Conservation (phyloP, 64 coral and sea anemone species). For the Montipora cactus region DNA sequence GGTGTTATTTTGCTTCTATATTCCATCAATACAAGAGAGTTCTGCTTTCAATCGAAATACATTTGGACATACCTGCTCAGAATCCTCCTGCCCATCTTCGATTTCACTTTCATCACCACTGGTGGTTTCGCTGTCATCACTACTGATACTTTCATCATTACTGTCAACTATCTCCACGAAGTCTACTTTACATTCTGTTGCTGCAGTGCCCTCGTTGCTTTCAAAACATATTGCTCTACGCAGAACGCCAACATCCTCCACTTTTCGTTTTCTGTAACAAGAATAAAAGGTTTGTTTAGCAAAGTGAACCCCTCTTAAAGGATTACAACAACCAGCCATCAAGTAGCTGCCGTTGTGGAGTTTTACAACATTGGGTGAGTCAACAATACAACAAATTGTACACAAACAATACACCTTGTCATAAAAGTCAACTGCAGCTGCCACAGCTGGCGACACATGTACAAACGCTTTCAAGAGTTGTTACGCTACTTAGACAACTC, state of each 20-base stretch:
- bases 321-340: too few relatives aligned
- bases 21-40: not conserved
- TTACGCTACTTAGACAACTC: too few relatives aligned
- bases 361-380: too few relatives aligned
- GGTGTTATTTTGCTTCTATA: too few relatives aligned
- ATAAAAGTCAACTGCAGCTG: too few relatives aligned
- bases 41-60: conserved; percentile 15
- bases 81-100: not conserved
- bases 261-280: not conserved
- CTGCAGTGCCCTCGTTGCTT: conserved; percentile 8
- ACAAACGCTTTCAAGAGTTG: too few relatives aligned
- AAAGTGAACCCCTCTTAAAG: too few relatives aligned
- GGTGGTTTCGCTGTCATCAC: conserved; percentile 4
- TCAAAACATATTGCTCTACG: conserved; percentile 21
- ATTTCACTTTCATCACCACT: conserved; percentile 21
- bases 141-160: conserved; percentile 10
- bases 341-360: too few relatives aligned
- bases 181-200: not conserved
- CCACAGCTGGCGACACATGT: too few relatives aligned
- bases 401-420: too few relatives aligned
- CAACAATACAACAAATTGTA: too few relatives aligned
- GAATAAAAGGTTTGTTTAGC: too few relatives aligned
- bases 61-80: not conserved
- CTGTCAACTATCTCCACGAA: not conserved
- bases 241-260: not conserved